Conservation (phyloP, 2,888 invertebrate genomes). For the Minunthozetes semirufus region DNA sequence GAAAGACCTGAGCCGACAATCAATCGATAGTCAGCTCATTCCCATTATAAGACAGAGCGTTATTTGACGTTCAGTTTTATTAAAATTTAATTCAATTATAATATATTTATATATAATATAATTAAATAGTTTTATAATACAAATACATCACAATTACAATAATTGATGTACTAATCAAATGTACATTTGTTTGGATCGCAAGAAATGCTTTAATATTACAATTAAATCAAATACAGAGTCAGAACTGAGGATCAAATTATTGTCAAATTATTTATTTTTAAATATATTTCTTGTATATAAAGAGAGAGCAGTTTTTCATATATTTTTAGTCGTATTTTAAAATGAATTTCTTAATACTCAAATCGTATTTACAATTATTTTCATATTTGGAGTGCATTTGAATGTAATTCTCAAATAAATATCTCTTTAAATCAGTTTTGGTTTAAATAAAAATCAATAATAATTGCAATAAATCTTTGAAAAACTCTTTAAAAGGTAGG, state of each 20-base stretch:
- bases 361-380: not conserved
- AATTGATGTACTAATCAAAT: slow-evolving; percentile 11
- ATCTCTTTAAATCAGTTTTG: too few relatives aligned
- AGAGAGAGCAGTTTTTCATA: not conserved
- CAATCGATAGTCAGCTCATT: too few relatives aligned
- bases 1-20: not conserved
- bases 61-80: not conserved
- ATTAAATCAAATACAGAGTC: not conserved
- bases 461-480: too few relatives aligned
- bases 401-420: not conserved
- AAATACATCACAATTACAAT: slow-evolving; percentile 23
- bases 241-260: too few relatives aligned
- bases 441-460: too few relatives aligned
- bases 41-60: not conserved
- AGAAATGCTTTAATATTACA: not conserved
- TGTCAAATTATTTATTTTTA: not conserved
- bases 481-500: too few relatives aligned
- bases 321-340: not conserved
- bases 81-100: not conserved
- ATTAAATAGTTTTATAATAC: slow-evolving; percentile 15
- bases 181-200: slow-evolving; percentile 3
- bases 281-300: not conserved
- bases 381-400: slow-evolving; percentile 1
- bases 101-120: not conserved
- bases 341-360: not conserved